phyloP scores from a whole-genome alignment of 2,888 invertebrate species.

The Scaptomyza flava region DNA sequence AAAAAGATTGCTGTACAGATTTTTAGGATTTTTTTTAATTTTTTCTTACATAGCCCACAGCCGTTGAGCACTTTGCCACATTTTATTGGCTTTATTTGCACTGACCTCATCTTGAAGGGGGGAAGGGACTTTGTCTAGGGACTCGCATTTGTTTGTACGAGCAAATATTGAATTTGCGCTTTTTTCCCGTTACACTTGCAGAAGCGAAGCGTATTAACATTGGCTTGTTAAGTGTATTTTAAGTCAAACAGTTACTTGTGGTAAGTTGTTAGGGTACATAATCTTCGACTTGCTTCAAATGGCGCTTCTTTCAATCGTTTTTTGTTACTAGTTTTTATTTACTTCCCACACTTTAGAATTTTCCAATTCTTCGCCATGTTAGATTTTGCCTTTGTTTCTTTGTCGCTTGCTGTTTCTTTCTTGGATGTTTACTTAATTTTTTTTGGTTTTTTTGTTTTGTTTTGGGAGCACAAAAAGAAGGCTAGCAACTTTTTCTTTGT shows the following conservation, averaged over 20 bases:
- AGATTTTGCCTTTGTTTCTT: slow-evolving; percentile 62
- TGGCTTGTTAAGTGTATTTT: not conserved
- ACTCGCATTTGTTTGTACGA: slow-evolving; percentile 61
- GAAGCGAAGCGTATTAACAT: not conserved
- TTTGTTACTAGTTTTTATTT: slow-evolving; percentile 48
- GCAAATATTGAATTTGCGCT: slow-evolving; percentile 75
- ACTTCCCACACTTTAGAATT: slow-evolving; percentile 59
- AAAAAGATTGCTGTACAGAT: not conserved
- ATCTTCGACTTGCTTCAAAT: not conserved
- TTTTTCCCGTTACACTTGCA: slow-evolving; percentile 34
- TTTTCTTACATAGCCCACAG: slow-evolving; percentile 28
- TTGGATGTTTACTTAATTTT: slow-evolving; percentile 71
- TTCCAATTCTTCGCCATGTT: slow-evolving; percentile 44
- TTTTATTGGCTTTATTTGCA: slow-evolving; percentile 64
- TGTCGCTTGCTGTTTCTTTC: slow-evolving; percentile 47
- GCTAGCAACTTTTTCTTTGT: slow-evolving; percentile 46
- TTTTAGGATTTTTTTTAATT: not conserved
- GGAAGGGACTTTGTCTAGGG: slow-evolving; percentile 61
- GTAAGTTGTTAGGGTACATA: not conserved
- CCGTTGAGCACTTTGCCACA: slow-evolving; percentile 53
- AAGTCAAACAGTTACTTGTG: too few species aligned
- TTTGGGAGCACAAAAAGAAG: slow-evolving; percentile 9
- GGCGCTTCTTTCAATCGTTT: too few species aligned
- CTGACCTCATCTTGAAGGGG: slow-evolving; percentile 46
- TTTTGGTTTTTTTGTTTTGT: slow-evolving; percentile 35